Evolutionary conservation across 2,888 invertebrate species (phyloP).

Genomic region (Nymphalis c-album): DNA sequence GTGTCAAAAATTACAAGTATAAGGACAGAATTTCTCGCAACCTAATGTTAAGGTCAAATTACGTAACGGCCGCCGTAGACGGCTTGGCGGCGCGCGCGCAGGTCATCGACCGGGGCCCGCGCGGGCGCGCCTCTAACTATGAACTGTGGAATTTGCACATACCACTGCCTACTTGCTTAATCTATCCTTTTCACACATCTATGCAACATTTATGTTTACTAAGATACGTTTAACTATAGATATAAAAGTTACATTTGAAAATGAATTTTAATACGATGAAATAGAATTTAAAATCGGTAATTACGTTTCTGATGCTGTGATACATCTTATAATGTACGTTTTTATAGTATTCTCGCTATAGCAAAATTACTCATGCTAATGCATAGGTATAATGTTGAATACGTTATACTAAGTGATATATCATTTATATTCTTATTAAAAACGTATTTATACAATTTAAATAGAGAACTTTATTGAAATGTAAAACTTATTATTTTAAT

Average conservation of each 20-base stretch:
- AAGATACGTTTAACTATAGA: not conserved
- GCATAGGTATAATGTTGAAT: not conserved
- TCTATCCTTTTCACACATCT: slow-evolving; percentile 11
- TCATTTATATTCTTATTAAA: not conserved
- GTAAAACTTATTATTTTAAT: too few relatives aligned
- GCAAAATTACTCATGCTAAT: not conserved
- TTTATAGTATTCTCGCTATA: slow-evolving; percentile 16
- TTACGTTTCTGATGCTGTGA: not conserved
- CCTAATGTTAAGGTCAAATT: slow-evolving; percentile 77
- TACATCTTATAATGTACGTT: slow-evolving; percentile 13
- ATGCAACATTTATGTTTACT: slow-evolving; percentile 5
- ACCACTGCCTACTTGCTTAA: slow-evolving; percentile 25
- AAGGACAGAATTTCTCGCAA: slow-evolving; percentile 44
- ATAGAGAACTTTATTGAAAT: too few relatives aligned
- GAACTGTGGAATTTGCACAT: slow-evolving; percentile 46
- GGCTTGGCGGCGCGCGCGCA: slow-evolving; percentile 75
- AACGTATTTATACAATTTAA: not conserved
- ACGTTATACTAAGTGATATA: not conserved
- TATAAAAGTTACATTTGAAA: slow-evolving; percentile 1
- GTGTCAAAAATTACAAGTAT: not conserved
- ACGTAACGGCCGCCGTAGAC: slow-evolving; percentile 72
- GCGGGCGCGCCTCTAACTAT: slow-evolving; percentile 64
- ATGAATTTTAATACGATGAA: not conserved
- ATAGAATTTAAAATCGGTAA: not conserved
- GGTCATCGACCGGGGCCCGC: slow-evolving; percentile 74